A percentile compares a stretch with the other conserved stretches of the same genome.
Evolutionary conservation across 2,888 invertebrate species (phyloP).

Genomic region (Xanthorhoe spadicearia): DNA sequence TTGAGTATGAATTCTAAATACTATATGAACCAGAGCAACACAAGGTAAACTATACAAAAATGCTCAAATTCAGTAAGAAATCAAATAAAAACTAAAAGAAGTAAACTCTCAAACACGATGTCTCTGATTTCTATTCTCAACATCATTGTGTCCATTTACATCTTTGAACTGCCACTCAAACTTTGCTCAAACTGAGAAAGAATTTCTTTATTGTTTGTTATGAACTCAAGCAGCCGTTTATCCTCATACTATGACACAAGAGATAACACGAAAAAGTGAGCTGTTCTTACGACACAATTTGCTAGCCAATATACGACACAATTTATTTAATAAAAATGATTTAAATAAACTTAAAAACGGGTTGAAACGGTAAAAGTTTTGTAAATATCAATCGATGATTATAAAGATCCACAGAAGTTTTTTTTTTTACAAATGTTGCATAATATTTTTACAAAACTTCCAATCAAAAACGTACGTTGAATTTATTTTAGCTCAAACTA

Average conservation of each 20-base stretch:
- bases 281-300: slow-evolving; percentile 35
- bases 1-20: too few relatives aligned
- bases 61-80: not conserved
- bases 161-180: slow-evolving; percentile 19
- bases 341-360: not conserved
- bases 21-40: too few relatives aligned
- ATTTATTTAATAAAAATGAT: not conserved
- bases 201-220: slow-evolving; percentile 39
- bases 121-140: not conserved
- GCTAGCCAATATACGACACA: slow-evolving; percentile 31
- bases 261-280: slow-evolving; percentile 69
- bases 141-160: slow-evolving; percentile 4
- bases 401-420: too few relatives aligned
- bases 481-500: not conserved
- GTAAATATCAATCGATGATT: not conserved
- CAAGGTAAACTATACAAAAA: not conserved
- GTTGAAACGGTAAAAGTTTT: not conserved
- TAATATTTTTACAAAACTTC: too few relatives aligned
- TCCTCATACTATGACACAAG: slow-evolving; percentile 50
- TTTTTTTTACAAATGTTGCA: too few relatives aligned
- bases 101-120: not conserved
- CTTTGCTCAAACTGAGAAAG: slow-evolving; percentile 23
- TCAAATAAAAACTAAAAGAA: not conserved
- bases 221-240: slow-evolving; percentile 43
- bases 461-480: not conserved